Percentiles rank a stretch among this genome's conserved stretches.
Evolutionary conservation across 2,113 vertebrate genomes (phyloP).

Genomic region (Toxotes jaculatrix): DNA sequence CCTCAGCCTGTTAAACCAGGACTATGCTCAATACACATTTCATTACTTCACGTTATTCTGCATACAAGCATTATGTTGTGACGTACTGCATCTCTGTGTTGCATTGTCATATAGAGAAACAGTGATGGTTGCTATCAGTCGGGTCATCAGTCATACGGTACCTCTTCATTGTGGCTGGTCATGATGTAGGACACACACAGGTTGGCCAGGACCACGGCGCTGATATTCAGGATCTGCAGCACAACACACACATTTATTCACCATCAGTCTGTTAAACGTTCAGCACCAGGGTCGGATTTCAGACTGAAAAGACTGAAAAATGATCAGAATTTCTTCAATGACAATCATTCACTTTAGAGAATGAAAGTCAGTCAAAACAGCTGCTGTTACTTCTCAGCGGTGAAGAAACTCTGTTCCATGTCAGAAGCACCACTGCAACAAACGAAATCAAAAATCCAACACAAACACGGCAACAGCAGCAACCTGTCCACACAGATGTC

Average conservation of each 20-base stretch:
- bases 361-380: neutral
- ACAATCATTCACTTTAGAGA: neutral
- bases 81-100: no score
- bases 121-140: neutral
- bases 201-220: conserved; percentile 95
- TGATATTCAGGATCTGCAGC: conserved; percentile 90
- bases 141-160: conserved; percentile 31
- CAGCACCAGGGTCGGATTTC: no score
- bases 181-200: conserved; percentile 97
- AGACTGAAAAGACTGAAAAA: no score
- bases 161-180: conserved; percentile 96
- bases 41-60: no score
- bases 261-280: neutral
- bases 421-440: conserved; percentile 49
- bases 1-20: conserved; percentile 86
- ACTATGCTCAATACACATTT: neutral
- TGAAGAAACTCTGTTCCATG: neutral
- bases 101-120: neutral
- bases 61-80: no score
- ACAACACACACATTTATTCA: neutral
- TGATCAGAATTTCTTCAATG: neutral
- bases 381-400: neutral
- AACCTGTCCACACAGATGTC: neutral
- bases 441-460: neutral
- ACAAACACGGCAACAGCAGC: neutral